These are phyloP conservation scores for Apostichopus californicus DNA, from an alignment of 35 echinoderm and acorn worm genomes.

Conservation along the genomic window DNA sequence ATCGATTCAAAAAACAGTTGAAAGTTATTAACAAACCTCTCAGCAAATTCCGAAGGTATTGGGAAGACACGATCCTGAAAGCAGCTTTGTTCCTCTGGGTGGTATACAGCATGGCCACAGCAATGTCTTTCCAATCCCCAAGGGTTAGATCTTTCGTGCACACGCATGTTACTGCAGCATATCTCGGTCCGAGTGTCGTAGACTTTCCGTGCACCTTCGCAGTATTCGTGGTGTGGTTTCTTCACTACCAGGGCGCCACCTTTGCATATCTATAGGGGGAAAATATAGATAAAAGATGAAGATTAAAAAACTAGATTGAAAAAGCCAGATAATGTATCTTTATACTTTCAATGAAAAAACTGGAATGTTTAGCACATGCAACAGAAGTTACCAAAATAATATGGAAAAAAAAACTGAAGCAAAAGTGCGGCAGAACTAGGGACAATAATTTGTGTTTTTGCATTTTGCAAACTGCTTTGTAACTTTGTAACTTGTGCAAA, in stretches of 20 bases:
- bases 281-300: neutral
- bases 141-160: neutral
- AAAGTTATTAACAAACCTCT: no score
- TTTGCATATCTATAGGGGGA: neutral
- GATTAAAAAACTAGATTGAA: no score
- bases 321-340: no score
- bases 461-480: no score
- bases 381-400: no score
- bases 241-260: constrained; percentile 3
- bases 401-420: no score
- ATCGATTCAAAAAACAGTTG: no score
- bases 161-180: neutral
- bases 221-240: constrained; percentile 9
- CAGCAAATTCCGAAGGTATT: neutral
- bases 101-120: neutral
- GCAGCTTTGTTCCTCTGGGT: constrained; percentile 12
- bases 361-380: no score
- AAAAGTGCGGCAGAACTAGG: no score
- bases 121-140: constrained; percentile 10
- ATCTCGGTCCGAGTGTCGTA: constrained; percentile 9
- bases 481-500: no score
- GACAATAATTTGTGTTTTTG: no score
- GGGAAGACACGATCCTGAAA: neutral
- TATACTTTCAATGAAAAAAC: no score
- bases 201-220: neutral